phyloP scores from a whole-genome alignment of 2,113 vertebrate species.

The Phaetusa simplex region DNA sequence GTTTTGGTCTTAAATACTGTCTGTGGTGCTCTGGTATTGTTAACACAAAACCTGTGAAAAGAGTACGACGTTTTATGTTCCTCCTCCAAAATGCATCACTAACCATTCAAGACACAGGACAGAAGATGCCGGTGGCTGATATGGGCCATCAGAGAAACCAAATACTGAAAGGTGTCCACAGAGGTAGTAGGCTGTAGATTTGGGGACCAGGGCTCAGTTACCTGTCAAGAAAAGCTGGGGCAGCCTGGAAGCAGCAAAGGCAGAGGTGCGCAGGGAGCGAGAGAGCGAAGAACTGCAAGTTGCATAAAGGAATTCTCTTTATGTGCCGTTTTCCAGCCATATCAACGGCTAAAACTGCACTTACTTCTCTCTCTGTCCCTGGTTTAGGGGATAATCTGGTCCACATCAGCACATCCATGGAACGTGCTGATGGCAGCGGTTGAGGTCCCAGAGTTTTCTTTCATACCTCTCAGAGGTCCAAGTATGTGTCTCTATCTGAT shows the following conservation, averaged over 20 bases:
- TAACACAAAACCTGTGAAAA: neutral
- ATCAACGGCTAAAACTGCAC: neutral
- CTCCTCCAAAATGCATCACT: neutral
- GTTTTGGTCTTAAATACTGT: neutral
- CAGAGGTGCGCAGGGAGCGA: neutral
- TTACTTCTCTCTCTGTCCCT: neutral
- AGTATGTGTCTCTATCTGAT: neutral
- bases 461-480: neutral
- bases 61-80: neutral
- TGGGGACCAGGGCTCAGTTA: neutral
- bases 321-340: accelerated
- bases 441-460: neutral
- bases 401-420: neutral
- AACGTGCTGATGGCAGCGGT: neutral
- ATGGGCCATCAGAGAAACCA: neutral
- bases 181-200: neutral
- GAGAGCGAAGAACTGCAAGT: neutral
- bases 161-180: neutral
- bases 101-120: neutral
- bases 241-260: neutral
- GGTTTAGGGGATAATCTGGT: neutral
- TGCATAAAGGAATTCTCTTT: neutral
- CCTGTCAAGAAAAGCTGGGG: neutral
- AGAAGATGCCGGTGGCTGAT: neutral
- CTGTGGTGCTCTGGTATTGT: neutral